phyloP scores from a whole-genome alignment of 2,113 vertebrate genomes.

The Reinhardtius hippoglossoides region DNA sequence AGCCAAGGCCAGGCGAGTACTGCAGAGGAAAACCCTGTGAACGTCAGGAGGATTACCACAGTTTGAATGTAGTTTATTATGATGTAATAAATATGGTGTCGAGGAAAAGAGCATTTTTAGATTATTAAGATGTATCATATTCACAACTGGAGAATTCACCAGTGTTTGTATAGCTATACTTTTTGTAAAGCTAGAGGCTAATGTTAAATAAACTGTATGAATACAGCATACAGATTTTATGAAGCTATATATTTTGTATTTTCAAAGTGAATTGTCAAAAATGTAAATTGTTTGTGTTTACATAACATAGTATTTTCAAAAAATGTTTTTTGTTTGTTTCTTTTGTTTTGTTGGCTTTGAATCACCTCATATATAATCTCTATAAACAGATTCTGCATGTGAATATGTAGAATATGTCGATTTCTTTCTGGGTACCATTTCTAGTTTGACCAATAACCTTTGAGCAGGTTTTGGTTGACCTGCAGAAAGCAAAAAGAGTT shows the following conservation, averaged over 20 bases:
- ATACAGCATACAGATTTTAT: too few species aligned
- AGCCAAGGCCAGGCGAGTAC: constrained; percentile 15
- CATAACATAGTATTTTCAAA: background rate
- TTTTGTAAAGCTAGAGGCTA: constrained; percentile 13
- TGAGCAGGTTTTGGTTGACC: too few species aligned
- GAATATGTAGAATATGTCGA: too few species aligned
- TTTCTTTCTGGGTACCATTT: too few species aligned
- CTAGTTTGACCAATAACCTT: background rate
- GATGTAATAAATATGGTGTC: background rate
- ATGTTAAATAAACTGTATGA: background rate
- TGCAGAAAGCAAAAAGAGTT: too few species aligned
- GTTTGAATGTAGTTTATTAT: constrained; percentile 52
- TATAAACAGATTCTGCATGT: too few species aligned
- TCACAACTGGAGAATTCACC: background rate
- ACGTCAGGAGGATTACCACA: constrained; percentile 66
- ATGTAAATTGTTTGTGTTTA: background rate
- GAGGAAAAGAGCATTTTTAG: background rate
- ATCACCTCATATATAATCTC: background rate
- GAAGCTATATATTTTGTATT: background rate
- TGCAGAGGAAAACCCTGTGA: constrained; percentile 27
- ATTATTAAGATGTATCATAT: background rate
- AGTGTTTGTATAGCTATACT: background rate
- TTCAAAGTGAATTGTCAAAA: background rate
- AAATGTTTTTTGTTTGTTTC: background rate
- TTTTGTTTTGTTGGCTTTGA: background rate